Evolutionary conservation across 2,113 vertebrate genomes (phyloP).

Genomic region (Monarcha castaneiventris): DNA sequence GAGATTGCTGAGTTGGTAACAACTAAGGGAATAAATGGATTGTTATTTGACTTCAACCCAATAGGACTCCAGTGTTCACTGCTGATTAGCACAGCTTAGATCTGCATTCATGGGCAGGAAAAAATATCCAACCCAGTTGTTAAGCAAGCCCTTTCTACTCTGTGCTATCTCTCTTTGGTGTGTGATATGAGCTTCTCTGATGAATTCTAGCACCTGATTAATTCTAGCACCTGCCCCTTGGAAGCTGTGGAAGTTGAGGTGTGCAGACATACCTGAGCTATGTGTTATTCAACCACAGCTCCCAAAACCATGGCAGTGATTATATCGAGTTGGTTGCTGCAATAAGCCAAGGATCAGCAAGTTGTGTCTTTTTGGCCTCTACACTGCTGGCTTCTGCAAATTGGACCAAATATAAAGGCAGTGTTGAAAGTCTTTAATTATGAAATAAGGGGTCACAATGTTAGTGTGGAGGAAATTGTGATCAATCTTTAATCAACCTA

Average conservation of each 20-base stretch:
- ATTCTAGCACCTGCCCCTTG: not conserved
- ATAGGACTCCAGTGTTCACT: not conserved
- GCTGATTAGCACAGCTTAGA: conserved; percentile 35
- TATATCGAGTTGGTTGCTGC: not conserved
- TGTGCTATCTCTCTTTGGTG: not conserved
- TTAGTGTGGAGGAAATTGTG: not conserved
- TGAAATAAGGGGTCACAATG: conserved; percentile 8
- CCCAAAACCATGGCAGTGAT: not conserved
- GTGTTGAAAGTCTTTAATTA: not conserved
- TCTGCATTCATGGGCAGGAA: not conserved
- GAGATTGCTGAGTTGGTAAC: conserved; percentile 54
- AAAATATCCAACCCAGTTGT: not conserved
- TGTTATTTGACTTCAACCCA: conserved; percentile 41
- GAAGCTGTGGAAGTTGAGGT: not conserved
- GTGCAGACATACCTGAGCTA: not conserved
- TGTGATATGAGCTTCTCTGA: not conserved
- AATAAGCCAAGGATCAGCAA: not conserved
- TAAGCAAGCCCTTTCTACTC: not conserved
- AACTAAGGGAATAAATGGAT: not conserved
- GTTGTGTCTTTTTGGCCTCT: not conserved
- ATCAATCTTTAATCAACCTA: conserved; percentile 14
- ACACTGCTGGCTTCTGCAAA: not conserved
- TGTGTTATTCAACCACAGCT: not conserved
- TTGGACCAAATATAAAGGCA: not conserved
- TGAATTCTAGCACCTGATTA: not conserved